Percentiles rank a stretch among this genome's conserved stretches.
Evolutionary conservation across 2,113 vertebrate genomes (phyloP).

Genomic region (Otus sunia): DNA sequence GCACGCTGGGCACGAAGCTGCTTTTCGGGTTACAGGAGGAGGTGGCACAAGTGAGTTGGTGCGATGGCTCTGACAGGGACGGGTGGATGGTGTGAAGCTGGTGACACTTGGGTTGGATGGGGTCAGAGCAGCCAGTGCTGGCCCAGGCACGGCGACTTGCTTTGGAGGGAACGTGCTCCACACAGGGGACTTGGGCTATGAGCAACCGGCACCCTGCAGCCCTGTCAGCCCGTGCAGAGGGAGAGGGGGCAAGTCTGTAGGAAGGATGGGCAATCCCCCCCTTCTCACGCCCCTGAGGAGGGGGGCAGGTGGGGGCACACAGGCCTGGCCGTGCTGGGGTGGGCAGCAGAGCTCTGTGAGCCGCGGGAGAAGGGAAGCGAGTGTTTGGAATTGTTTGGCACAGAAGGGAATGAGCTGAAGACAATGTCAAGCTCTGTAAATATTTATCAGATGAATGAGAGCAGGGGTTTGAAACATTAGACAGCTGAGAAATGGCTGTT

Average conservation of each 20-base stretch:
- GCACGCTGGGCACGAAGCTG: no score
- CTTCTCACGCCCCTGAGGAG: background rate
- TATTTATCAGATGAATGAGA: constrained; percentile 78
- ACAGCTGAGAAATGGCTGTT: constrained; percentile 80
- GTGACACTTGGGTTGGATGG: background rate
- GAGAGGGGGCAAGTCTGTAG: fast-evolving
- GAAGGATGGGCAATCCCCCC: background rate
- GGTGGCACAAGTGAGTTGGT: fast-evolving
- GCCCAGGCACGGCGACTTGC: no score
- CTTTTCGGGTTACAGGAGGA: background rate
- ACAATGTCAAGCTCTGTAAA: constrained; percentile 78
- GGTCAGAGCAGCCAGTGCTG: background rate
- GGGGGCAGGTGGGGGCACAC: background rate
- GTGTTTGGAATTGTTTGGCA: constrained; percentile 71
- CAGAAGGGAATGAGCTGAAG: constrained; percentile 71
- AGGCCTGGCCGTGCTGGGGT: fast-evolving
- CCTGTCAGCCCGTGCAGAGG: background rate
- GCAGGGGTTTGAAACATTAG: constrained; percentile 74
- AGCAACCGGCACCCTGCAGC: fast-evolving
- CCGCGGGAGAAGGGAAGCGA: constrained; percentile 46
- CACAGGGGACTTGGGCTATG: no score
- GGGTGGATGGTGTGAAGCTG: fast-evolving
- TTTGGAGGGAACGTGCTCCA: background rate
- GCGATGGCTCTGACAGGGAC: background rate
- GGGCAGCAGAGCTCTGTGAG: fast-evolving